phyloP scores from a whole-genome alignment of 2,888 invertebrate species.

The Nomada flava region DNA sequence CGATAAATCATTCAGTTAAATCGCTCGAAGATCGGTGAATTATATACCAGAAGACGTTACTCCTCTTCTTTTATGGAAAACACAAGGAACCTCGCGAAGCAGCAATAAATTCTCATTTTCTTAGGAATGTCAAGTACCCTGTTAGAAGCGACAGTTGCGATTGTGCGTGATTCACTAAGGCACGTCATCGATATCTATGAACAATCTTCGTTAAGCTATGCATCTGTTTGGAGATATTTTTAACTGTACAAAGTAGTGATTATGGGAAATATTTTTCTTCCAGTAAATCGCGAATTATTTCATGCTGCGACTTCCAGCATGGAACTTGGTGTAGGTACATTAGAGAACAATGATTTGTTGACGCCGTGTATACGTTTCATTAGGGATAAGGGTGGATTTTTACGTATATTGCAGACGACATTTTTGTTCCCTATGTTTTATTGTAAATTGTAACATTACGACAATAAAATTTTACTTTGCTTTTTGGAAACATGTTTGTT shows the following conservation, averaged over 20 bases:
- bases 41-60: constrained; percentile 38
- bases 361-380: no score
- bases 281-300: no score
- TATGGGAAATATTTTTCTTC: background rate
- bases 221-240: constrained; percentile 27
- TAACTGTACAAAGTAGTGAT: background rate
- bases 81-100: constrained; percentile 40
- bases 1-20: constrained; percentile 51
- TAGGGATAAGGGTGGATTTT: no score
- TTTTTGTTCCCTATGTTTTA: no score
- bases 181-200: constrained; percentile 76
- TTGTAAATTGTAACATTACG: no score
- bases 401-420: no score
- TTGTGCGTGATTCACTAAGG: constrained; percentile 62
- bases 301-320: no score
- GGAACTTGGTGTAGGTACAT: no score
- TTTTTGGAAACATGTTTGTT: no score
- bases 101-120: constrained; percentile 66
- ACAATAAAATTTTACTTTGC: no score
- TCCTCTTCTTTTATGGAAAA: constrained; percentile 60
- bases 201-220: constrained; percentile 46
- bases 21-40: constrained; percentile 38
- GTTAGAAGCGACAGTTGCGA: constrained; percentile 38
- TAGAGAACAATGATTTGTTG: no score
- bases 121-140: constrained; percentile 62